Percentiles rank a stretch among this genome's conserved stretches.
Conservation (phyloP, 2,888 invertebrate species). For the Stratiomys singularior region DNA sequence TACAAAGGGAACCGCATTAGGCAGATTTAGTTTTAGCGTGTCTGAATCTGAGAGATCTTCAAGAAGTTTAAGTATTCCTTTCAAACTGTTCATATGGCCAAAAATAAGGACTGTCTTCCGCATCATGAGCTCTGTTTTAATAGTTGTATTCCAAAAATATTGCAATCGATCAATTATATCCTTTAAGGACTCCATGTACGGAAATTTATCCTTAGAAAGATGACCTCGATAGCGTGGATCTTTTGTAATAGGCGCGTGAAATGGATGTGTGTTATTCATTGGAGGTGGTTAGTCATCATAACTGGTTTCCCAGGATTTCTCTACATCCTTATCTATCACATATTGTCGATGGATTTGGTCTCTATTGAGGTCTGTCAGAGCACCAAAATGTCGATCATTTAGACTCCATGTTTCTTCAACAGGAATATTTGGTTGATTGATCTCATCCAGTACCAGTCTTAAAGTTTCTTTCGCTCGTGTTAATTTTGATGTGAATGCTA, state of each 20-base stretch:
- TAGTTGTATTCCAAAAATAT: constrained; percentile 84
- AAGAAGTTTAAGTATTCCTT: constrained; percentile 84
- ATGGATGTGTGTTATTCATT: constrained; percentile 77
- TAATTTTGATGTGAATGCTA: constrained; percentile 80
- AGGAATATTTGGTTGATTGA: constrained; percentile 73
- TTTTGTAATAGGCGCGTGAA: constrained; percentile 76
- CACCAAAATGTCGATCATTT: constrained; percentile 85
- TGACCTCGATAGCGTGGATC: constrained; percentile 76
- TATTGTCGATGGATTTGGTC: constrained; percentile 83
- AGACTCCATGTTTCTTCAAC: constrained; percentile 79
- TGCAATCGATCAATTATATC: constrained; percentile 79
- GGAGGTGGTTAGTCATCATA: constrained; percentile 82
- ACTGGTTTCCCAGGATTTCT: constrained; percentile 82
- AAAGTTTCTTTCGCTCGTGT: constrained; percentile 79
- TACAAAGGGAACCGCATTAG: constrained; percentile 79
- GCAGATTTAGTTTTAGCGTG: constrained; percentile 77
- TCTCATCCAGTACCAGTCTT: constrained; percentile 71
- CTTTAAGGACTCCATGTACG: constrained; percentile 81
- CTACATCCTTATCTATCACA: constrained; percentile 68
- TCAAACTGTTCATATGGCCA: constrained; percentile 83
- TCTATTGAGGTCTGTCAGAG: constrained; percentile 83
- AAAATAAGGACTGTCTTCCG: constrained; percentile 71
- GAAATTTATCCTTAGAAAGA: constrained; percentile 76
- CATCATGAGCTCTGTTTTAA: constrained; percentile 67
- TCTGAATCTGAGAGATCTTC: constrained; percentile 77